Conservation (phyloP, 2,797 vertebrate genomes). For the Trachops cirrhosus region DNA sequence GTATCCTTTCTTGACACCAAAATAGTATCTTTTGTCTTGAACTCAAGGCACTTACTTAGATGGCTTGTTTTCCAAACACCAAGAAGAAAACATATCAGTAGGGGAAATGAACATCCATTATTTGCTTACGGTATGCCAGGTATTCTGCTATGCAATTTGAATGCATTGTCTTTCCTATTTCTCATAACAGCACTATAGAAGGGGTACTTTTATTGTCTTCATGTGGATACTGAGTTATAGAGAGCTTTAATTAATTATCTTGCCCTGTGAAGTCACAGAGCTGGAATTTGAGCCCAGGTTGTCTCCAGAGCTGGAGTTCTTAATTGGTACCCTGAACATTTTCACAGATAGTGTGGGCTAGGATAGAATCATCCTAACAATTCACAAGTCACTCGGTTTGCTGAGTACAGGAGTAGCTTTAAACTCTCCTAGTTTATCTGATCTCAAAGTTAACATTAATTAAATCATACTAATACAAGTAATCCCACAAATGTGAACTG, state of each 20-base stretch:
- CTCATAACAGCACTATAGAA: not conserved
- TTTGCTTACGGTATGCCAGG: not conserved
- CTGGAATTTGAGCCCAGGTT: not conserved
- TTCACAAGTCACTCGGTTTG: not conserved
- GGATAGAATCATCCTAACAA: not conserved
- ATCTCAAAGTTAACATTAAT: not conserved
- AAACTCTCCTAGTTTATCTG: not conserved
- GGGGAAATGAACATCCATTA: not conserved
- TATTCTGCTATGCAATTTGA: not conserved
- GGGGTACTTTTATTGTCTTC: not conserved
- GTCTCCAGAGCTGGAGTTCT: not conserved
- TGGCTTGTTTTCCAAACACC: not conserved
- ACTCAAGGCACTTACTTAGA: not conserved
- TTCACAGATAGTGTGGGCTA: not conserved
- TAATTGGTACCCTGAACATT: not conserved
- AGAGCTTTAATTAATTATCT: not conserved
- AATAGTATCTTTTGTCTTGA: not conserved
- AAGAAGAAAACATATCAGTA: not conserved
- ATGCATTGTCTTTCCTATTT: not conserved
- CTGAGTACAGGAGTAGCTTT: not conserved
- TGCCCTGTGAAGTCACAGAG: not conserved
- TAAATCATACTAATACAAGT: not conserved
- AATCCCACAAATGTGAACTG: not conserved
- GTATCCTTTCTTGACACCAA: not conserved
- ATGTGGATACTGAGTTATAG: not conserved